Conservation (phyloP, 35 echinoderm and acorn worm genomes). For the Acanthaster planci region DNA sequence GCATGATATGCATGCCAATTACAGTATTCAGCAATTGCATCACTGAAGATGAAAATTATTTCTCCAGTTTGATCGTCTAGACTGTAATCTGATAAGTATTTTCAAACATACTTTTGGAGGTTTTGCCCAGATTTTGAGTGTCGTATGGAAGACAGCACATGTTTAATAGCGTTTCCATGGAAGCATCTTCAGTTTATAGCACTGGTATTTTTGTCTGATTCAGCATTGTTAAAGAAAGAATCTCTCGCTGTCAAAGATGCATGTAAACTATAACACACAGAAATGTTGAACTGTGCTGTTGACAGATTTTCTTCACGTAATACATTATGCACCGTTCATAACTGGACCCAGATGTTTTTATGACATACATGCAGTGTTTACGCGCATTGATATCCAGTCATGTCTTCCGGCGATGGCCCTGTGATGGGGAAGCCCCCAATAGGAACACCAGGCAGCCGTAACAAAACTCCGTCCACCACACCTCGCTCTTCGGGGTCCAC, state of each 20-base stretch:
- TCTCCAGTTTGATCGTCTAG: neutral
- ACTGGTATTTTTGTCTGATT: neutral
- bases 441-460: neutral
- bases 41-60: neutral
- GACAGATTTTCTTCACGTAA: neutral
- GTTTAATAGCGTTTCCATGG: neutral
- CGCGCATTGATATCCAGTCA: neutral
- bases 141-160: neutral
- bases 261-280: neutral
- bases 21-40: neutral
- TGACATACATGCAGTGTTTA: neutral
- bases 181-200: too few relatives aligned
- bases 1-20: neutral
- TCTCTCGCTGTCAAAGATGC: neutral
- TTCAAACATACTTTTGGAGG: neutral
- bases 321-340: too few relatives aligned
- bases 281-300: neutral
- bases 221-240: neutral
- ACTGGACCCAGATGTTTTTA: neutral
- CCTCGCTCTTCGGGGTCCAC: neutral
- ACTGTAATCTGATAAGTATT: neutral
- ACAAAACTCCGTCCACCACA: conserved; percentile 7
- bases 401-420: neutral
- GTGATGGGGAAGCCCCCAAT: conserved; percentile 5
- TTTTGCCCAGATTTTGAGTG: neutral